Evolutionary conservation across 37 sponge, comb jelly and placozoan species (phyloP).

Genomic region (Halisarca cf. caerulea): DNA sequence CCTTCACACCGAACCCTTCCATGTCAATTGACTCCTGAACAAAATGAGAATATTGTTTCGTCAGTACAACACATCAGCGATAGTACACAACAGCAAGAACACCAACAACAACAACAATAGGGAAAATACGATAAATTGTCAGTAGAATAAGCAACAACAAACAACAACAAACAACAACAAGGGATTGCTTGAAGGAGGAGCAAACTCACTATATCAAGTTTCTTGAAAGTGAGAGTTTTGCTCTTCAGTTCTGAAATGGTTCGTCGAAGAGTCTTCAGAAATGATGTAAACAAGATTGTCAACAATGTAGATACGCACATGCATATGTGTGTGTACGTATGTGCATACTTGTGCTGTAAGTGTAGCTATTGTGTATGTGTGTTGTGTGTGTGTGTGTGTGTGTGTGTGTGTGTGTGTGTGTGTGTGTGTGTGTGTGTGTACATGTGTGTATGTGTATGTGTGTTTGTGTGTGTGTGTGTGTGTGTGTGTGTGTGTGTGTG

Average conservation of each 20-base stretch:
- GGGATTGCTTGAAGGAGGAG: too few species aligned
- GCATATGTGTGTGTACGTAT: constrained; percentile 2
- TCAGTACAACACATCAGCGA: background rate
- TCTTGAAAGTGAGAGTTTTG: constrained; percentile 11
- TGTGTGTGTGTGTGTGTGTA: background rate
- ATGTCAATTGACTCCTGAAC: background rate
- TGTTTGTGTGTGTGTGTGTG: too few species aligned
- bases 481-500: too few species aligned
- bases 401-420: constrained; percentile 8
- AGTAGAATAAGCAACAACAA: too few species aligned
- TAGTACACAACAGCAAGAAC: too few species aligned
- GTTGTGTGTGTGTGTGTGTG: background rate
- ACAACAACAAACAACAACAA: too few species aligned
- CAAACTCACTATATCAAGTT: background rate
- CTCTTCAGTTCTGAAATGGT: background rate
- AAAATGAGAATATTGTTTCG: background rate
- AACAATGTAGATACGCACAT: background rate
- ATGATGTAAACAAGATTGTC: background rate
- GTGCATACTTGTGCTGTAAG: background rate
- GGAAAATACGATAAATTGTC: too few species aligned
- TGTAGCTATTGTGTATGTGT: too few species aligned
- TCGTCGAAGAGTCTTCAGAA: background rate
- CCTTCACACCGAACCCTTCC: constrained; percentile 54
- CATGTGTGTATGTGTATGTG: too few species aligned
- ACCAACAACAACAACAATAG: too few species aligned